These are phyloP conservation scores for Creontiades dilutus DNA, from an alignment of 2,888 invertebrate species.

Conservation along the genomic window DNA sequence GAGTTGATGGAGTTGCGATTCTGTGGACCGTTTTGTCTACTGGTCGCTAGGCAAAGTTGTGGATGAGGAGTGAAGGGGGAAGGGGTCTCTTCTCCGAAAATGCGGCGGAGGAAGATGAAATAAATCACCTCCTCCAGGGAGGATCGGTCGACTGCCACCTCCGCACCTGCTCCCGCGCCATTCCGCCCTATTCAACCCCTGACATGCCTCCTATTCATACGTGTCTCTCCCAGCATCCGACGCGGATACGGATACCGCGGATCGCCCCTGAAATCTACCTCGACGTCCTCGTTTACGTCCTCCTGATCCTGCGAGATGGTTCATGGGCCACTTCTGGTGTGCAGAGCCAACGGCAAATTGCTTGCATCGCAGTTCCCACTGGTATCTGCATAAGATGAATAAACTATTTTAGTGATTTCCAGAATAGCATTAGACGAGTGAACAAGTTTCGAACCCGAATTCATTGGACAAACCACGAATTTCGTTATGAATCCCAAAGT, in stretches of 20 bases:
- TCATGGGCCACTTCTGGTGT: too few relatives aligned
- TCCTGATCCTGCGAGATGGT: too few relatives aligned
- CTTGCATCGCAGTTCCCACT: too few relatives aligned
- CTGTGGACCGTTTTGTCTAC: not conserved
- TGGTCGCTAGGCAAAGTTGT: not conserved
- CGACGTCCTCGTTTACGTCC: not conserved
- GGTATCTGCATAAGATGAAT: too few relatives aligned
- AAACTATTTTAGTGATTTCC: too few relatives aligned
- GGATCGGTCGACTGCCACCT: not conserved
- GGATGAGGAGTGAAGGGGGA: not conserved
- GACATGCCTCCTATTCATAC: not conserved
- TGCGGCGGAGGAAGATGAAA: constrained; percentile 19
- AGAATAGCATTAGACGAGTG: too few relatives aligned
- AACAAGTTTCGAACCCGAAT: too few relatives aligned
- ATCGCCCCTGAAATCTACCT: not conserved
- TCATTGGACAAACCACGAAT: too few relatives aligned
- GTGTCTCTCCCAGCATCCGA: not conserved
- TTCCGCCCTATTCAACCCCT: not conserved
- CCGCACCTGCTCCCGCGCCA: constrained; percentile 20
- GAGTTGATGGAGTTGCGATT: not conserved
- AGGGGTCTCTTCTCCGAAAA: not conserved
- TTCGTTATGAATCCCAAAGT: too few relatives aligned
- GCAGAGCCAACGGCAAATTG: too few relatives aligned
- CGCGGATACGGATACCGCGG: not conserved
- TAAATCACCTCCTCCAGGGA: not conserved